Percentiles rank a stretch among this genome's conserved stretches.
Evolutionary conservation across 1,140 invertebrate species (phyloP).

Genomic region (Hylaeus anthracinus): DNA sequence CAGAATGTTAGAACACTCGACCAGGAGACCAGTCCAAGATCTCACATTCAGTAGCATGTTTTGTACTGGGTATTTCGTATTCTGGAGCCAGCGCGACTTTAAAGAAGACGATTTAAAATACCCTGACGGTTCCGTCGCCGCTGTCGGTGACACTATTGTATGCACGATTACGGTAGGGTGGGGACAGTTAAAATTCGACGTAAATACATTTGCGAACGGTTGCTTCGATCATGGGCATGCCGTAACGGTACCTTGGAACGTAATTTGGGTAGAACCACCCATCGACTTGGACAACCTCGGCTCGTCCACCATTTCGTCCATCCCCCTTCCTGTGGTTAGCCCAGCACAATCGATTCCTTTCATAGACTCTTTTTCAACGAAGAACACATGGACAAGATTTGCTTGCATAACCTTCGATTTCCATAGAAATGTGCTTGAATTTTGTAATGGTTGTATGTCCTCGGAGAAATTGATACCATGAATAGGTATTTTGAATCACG

Average conservation of each 20-base stretch:
- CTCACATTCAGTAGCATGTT: not conserved
- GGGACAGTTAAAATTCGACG: constrained; percentile 41
- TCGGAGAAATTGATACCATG: not conserved
- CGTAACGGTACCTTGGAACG: constrained; percentile 72
- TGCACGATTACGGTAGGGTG: not conserved
- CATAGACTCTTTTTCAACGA: not conserved
- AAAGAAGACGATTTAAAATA: not conserved
- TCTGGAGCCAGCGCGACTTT: not conserved
- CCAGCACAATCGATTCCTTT: constrained; percentile 23
- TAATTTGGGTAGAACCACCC: constrained; percentile 72
- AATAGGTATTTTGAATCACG: not conserved
- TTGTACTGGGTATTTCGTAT: not conserved
- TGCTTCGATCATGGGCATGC: constrained; percentile 58
- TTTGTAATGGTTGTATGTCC: not conserved
- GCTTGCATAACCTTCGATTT: not conserved
- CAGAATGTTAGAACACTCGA: not conserved
- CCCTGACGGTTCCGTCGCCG: not conserved
- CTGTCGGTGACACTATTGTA: constrained; percentile 17
- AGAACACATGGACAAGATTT: not conserved
- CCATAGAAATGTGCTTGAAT: not conserved
- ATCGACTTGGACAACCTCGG: constrained; percentile 45
- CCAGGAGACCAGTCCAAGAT: not conserved
- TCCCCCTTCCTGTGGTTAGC: constrained; percentile 32
- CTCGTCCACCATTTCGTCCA: constrained; percentile 44
- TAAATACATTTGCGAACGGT: constrained; percentile 32